Evolutionary conservation across 2,888 invertebrate genomes (phyloP).

Genomic region (Drosophila monieri): DNA sequence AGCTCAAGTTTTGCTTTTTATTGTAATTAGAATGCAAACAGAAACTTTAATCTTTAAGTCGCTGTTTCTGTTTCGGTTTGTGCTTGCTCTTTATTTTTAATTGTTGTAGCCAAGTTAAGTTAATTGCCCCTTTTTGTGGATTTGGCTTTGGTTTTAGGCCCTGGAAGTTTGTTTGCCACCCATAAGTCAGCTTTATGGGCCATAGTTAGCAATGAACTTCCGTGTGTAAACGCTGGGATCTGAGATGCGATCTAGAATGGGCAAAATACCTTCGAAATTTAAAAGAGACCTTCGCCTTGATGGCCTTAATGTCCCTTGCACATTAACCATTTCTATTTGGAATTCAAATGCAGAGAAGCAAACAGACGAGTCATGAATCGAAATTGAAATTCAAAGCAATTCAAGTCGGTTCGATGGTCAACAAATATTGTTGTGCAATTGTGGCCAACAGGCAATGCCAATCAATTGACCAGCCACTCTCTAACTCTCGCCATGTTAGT

Average conservation of each 20-base stretch:
- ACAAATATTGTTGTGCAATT: constrained; percentile 46
- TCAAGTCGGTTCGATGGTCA: constrained; percentile 48
- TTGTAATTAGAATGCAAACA: constrained; percentile 74
- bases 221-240: constrained; percentile 44
- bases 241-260: constrained; percentile 61
- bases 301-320: constrained; percentile 29
- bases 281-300: constrained; percentile 60
- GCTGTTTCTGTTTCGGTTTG: constrained; percentile 41
- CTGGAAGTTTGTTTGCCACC: constrained; percentile 36
- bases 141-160: constrained; percentile 25
- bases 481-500: background rate
- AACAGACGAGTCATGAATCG: constrained; percentile 33
- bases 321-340: constrained; percentile 58
- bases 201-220: constrained; percentile 53
- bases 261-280: constrained; percentile 29
- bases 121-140: constrained; percentile 58
- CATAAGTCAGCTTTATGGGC: constrained; percentile 30
- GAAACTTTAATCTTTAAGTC: constrained; percentile 54
- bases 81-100: constrained; percentile 30
- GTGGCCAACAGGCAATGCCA: constrained; percentile 46
- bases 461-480: constrained; percentile 1
- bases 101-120: constrained; percentile 48
- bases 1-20: constrained; percentile 45
- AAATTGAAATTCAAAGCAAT: constrained; percentile 72
- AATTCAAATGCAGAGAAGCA: constrained; percentile 57